Conservation (phyloP, 2,113 vertebrate species). For the Podarcis raffonei region DNA sequence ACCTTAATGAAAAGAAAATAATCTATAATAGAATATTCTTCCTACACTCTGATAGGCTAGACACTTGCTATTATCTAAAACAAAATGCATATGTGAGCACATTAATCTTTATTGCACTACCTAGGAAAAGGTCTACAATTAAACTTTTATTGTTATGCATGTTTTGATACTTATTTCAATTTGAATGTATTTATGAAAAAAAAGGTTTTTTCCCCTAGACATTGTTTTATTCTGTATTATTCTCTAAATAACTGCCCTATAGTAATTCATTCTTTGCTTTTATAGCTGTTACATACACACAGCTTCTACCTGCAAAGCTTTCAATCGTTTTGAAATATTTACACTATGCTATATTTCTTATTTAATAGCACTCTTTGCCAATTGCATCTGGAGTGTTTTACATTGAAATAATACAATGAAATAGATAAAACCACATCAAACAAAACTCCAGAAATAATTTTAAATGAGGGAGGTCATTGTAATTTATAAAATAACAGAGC, state of each 20-base stretch:
- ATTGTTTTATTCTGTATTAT: background rate
- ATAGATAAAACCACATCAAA: background rate
- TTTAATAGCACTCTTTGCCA: background rate
- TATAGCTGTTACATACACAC: background rate
- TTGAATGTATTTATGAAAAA: too few species aligned
- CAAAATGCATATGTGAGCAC: too few species aligned
- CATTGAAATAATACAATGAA: background rate
- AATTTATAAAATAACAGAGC: background rate
- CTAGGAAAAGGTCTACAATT: too few species aligned
- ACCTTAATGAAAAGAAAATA: conserved; percentile 58
- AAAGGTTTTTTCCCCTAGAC: background rate
- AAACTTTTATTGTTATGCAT: too few species aligned
- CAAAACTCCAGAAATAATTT: background rate
- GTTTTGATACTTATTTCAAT: too few species aligned
- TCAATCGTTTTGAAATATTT: background rate
- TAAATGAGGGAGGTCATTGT: background rate
- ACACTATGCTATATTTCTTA: background rate
- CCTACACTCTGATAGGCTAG: background rate
- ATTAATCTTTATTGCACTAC: too few species aligned
- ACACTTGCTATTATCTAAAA: too few species aligned
- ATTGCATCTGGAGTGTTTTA: too few species aligned
- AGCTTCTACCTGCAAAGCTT: background rate
- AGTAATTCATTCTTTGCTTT: background rate
- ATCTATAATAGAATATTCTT: conserved; percentile 30
- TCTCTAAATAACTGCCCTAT: background rate